Percentiles rank a stretch among this genome's conserved stretches.
Evolutionary conservation across 2,797 vertebrate species (phyloP).

Genomic region (Darevskia nairensis): DNA sequence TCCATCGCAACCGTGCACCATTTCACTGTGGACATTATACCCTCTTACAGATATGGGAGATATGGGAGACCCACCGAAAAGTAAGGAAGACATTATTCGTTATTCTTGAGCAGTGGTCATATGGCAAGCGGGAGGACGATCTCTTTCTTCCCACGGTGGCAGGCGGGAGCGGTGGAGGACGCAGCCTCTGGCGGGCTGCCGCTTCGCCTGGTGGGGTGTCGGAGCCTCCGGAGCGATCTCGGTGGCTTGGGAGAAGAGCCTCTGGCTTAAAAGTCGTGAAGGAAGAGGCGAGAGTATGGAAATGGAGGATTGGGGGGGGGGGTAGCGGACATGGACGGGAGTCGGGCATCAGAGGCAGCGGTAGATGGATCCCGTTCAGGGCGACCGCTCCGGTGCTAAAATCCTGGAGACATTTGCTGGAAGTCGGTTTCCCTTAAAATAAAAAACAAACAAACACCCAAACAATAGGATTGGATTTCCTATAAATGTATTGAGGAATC

Average conservation of each 20-base stretch:
- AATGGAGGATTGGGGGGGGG: background rate
- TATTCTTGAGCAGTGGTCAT: constrained; percentile 43
- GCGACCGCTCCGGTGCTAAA: background rate
- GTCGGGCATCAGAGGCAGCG: background rate
- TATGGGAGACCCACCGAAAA: constrained; percentile 99
- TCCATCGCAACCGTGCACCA: constrained; percentile 81
- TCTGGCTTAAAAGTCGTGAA: background rate
- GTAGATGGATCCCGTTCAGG: background rate
- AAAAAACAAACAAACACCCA: too few relatives aligned
- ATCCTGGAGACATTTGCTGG: constrained; percentile 59
- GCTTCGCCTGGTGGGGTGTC: background rate
- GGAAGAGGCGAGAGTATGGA: too few relatives aligned
- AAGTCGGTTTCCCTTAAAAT: constrained; percentile 66
- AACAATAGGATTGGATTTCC: background rate
- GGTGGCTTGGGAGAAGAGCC: background rate
- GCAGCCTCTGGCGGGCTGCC: too few relatives aligned
- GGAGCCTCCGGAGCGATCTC: background rate
- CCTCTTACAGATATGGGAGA: constrained; percentile 97
- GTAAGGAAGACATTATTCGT: constrained; percentile 83
- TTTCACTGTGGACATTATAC: constrained; percentile 95
- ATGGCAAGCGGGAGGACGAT: background rate
- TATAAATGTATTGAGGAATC: background rate
- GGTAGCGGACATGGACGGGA: too few relatives aligned
- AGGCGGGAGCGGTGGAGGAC: background rate
- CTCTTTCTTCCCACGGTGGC: background rate